Conservation (phyloP, 2,888 invertebrate genomes). For the Ophonus ardosiacus region DNA sequence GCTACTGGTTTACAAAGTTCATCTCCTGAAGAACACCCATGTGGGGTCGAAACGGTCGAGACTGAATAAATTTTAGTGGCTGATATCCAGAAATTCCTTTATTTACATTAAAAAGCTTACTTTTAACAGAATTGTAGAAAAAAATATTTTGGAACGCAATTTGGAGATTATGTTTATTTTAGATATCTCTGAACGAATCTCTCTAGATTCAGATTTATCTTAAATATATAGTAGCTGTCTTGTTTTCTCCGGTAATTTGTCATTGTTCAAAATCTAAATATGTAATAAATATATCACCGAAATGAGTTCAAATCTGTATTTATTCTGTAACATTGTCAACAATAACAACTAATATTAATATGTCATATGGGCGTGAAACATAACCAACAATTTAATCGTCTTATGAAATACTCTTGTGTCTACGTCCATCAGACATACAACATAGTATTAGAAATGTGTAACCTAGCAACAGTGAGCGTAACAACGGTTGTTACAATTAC, state of each 20-base stretch:
- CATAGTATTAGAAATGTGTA: background rate
- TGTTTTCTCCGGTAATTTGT: background rate
- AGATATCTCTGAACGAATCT: background rate
- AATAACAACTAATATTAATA: constrained; percentile 19
- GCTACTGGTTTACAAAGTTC: no score
- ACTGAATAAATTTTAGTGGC: no score
- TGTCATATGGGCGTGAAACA: constrained; percentile 19
- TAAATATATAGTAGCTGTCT: background rate
- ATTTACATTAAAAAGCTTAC: no score
- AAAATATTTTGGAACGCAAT: no score
- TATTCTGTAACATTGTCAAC: background rate
- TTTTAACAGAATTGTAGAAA: no score
- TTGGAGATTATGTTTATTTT: no score
- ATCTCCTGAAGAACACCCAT: no score
- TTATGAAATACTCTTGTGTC: constrained; percentile 23
- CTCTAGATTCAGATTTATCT: background rate
- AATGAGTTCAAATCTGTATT: background rate
- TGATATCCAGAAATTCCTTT: no score
- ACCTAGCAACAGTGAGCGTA: constrained; percentile 12
- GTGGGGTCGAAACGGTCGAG: no score
- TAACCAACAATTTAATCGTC: constrained; percentile 33
- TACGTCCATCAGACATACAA: constrained; percentile 6
- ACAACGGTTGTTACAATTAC: constrained; percentile 36
- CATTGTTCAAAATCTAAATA: background rate
- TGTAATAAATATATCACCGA: background rate